These are phyloP conservation scores for Coelopa frigida DNA, from an alignment of 1,140 invertebrate species.

Conservation along the genomic window DNA sequence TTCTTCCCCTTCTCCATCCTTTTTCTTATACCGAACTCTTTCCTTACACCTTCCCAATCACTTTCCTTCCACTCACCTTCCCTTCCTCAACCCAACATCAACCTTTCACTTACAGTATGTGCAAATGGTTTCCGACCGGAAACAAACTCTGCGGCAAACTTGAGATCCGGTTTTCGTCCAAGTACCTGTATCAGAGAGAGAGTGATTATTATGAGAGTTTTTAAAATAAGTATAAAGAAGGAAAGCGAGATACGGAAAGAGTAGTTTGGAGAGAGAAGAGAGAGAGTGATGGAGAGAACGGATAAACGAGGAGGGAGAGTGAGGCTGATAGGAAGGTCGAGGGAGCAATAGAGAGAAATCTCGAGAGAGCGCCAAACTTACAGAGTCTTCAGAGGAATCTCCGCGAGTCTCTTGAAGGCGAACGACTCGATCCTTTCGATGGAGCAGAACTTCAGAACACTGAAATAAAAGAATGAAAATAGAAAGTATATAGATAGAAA, in stretches of 20 bases:
- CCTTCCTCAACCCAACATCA: neutral
- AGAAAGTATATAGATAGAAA: too few relatives aligned
- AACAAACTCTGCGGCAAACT: slow-evolving; percentile 37
- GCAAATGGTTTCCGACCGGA: slow-evolving; percentile 36
- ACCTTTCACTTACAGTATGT: slow-evolving; percentile 38
- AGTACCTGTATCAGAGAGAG: slow-evolving; percentile 31
- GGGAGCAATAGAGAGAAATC: too few relatives aligned
- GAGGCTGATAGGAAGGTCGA: too few relatives aligned
- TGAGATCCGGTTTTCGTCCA: slow-evolving; percentile 44
- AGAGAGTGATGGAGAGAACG: too few relatives aligned
- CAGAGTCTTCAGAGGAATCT: slow-evolving; percentile 31
- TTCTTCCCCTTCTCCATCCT: too few relatives aligned
- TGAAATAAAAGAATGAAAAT: slow-evolving; percentile 14
- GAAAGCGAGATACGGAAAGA: neutral
- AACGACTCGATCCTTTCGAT: slow-evolving; percentile 29
- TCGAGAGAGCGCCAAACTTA: slow-evolving; percentile 21
- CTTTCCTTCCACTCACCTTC: neutral
- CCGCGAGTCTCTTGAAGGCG: slow-evolving; percentile 31
- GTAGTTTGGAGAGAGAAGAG: neutral
- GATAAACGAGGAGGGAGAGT: too few relatives aligned
- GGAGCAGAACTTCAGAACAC: slow-evolving; percentile 36
- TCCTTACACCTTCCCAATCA: too few relatives aligned
- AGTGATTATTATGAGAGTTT: neutral
- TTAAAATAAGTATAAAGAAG: neutral
- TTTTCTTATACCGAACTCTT: too few relatives aligned